Evolutionary conservation across 1,140 invertebrate species (phyloP).

Genomic region (Trichoplusia ni): DNA sequence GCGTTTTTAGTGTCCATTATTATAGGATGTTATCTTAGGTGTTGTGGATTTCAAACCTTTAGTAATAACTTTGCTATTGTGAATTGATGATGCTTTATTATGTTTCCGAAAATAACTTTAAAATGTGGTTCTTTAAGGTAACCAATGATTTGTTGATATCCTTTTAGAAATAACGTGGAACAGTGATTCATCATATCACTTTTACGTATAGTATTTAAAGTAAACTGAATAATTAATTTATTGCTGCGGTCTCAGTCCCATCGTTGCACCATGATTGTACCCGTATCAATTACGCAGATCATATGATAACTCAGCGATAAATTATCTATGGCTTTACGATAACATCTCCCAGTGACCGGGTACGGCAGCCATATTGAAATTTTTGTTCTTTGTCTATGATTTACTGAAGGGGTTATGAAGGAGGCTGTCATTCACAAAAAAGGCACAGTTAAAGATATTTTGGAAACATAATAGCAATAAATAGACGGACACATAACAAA

Average conservation of each 20-base stretch:
- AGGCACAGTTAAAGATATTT: background rate
- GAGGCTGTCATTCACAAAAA: conserved; percentile 40
- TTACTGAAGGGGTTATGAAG: conserved; percentile 48
- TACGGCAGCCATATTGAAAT: conserved; percentile 40
- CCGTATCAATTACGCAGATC: conserved; percentile 74
- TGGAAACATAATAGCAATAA: no score
- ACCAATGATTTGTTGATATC: no score
- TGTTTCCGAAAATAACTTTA: no score
- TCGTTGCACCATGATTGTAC: conserved; percentile 41
- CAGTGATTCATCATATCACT: no score
- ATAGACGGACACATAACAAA: no score
- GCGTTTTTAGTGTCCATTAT: background rate
- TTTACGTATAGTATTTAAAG: conserved; percentile 12
- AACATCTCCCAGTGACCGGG: conserved; percentile 54
- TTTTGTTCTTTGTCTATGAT: conserved; percentile 58
- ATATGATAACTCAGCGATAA: conserved; percentile 62
- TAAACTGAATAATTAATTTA: conserved; percentile 36
- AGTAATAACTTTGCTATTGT: no score
- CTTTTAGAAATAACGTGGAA: no score
- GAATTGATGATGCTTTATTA: no score
- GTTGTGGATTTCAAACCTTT: no score
- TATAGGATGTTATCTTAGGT: no score
- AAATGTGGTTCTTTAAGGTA: no score
- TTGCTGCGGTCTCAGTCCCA: conserved; percentile 33
- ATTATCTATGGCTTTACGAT: conserved; percentile 54